These are phyloP conservation scores for Montipora capitata DNA, from an alignment of 92 coral and sea anemone species.

Conservation along the genomic window DNA sequence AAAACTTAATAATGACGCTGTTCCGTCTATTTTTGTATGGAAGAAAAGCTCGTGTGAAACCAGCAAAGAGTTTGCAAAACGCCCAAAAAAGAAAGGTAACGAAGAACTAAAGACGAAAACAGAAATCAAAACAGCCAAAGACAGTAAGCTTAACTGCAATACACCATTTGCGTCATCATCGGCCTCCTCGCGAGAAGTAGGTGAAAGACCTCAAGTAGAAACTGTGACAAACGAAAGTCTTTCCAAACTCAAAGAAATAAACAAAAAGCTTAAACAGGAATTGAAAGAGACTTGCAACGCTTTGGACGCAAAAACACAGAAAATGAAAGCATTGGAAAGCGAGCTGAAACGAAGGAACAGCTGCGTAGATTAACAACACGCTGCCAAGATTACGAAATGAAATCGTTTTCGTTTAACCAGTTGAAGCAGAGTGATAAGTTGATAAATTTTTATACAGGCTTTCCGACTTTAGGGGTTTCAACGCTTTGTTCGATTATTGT, in stretches of 20 bases:
- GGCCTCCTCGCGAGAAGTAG: not conserved
- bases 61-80: constrained; percentile 17
- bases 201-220: constrained; percentile 16
- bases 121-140: constrained; percentile 8
- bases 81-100: not conserved
- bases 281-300: not conserved
- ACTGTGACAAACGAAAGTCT: constrained; percentile 13
- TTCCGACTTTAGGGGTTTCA: constrained; percentile 40
- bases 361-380: constrained; percentile 1
- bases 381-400: constrained; percentile 26
- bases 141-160: not conserved
- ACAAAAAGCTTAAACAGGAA: not conserved
- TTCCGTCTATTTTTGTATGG: constrained; percentile 62
- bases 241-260: not conserved
- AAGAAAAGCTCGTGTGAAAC: constrained; percentile 33
- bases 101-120: not conserved
- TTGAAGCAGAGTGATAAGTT: constrained; percentile 17
- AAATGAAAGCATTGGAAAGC: constrained; percentile 13
- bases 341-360: constrained; percentile 15
- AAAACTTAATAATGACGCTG: constrained; percentile 35
- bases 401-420: constrained; percentile 19
- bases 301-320: constrained; percentile 13
- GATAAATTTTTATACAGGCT: constrained; percentile 51
- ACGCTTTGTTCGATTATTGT: constrained; percentile 46
- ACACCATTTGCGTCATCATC: not conserved